These are phyloP conservation scores for Noctua pronuba DNA, from an alignment of 2,888 invertebrate genomes.

Conservation along the genomic window DNA sequence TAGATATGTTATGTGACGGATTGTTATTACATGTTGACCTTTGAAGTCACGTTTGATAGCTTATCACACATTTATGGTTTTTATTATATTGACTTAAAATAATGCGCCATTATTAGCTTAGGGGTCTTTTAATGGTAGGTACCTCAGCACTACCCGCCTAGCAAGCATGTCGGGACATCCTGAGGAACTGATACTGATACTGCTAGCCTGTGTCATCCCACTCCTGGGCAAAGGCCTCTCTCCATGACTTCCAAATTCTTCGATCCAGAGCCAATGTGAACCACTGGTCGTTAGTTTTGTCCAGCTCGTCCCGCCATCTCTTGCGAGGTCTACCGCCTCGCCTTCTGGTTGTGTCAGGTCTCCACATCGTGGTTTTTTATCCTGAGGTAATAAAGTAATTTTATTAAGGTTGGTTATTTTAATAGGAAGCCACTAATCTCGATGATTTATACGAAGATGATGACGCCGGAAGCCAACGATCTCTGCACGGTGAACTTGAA, in stretches of 20 bases:
- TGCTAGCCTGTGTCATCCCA: too few species aligned
- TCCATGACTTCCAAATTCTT: too few species aligned
- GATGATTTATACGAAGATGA: slow-evolving; percentile 87
- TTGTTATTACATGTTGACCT: background rate
- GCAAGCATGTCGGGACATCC: too few species aligned
- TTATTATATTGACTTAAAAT: background rate
- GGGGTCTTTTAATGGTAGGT: background rate
- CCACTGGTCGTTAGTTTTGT: too few species aligned
- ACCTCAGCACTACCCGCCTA: background rate
- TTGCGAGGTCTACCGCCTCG: too few species aligned
- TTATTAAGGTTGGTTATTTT: background rate
- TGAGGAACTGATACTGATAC: too few species aligned
- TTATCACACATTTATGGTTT: background rate
- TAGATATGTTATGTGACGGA: background rate
- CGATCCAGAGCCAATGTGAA: too few species aligned
- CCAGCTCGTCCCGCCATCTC: too few species aligned
- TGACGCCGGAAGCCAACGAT: slow-evolving; percentile 81
- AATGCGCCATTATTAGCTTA: background rate
- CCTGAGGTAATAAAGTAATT: background rate
- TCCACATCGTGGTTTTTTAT: too few species aligned
- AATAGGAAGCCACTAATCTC: slow-evolving; percentile 84
- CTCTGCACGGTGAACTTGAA: slow-evolving; percentile 87
- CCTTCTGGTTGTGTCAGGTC: too few species aligned
- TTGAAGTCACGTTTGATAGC: background rate
- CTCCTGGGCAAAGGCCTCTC: too few species aligned